These are phyloP conservation scores for Aphelenchoides fujianensis DNA, from an alignment of 1,140 invertebrate species.

Conservation along the genomic window DNA sequence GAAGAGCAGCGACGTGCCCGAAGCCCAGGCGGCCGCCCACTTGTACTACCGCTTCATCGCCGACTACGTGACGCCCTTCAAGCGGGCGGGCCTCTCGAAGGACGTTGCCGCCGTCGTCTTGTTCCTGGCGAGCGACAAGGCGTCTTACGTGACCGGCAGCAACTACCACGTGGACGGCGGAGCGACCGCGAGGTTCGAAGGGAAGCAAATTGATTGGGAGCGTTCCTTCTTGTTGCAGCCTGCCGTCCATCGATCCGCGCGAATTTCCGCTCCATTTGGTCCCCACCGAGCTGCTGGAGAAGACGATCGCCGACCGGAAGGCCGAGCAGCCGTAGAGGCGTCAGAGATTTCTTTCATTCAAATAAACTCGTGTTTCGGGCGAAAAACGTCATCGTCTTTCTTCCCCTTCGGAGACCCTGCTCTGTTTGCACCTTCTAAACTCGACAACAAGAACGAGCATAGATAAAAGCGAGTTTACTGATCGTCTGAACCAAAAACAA, in stretches of 20 bases:
- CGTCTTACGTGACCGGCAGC: background rate
- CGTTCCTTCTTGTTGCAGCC: too few relatives aligned
- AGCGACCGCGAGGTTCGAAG: too few relatives aligned
- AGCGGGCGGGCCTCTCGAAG: conserved; percentile 2
- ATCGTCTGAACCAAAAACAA: too few relatives aligned
- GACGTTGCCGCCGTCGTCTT: background rate
- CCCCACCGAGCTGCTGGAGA: background rate
- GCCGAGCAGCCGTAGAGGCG: too few relatives aligned
- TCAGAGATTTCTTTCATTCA: too few relatives aligned
- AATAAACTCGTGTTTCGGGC: too few relatives aligned
- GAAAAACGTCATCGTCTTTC: too few relatives aligned
- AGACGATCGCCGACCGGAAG: background rate
- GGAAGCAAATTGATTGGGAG: too few relatives aligned
- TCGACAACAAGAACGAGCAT: too few relatives aligned
- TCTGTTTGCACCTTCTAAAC: too few relatives aligned
- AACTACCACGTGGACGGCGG: conserved; percentile 8
- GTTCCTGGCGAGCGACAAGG: background rate
- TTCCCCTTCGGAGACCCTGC: too few relatives aligned
- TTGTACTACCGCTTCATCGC: background rate
- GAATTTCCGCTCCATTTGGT: conserved; percentile 5
- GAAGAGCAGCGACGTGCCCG: background rate
- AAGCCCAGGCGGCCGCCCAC: background rate
- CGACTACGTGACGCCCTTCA: background rate
- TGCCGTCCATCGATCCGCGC: background rate
- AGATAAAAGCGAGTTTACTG: too few relatives aligned